Evolutionary conservation across 2,113 vertebrate genomes (phyloP).

Genomic region (Oreochromis niloticus): DNA sequence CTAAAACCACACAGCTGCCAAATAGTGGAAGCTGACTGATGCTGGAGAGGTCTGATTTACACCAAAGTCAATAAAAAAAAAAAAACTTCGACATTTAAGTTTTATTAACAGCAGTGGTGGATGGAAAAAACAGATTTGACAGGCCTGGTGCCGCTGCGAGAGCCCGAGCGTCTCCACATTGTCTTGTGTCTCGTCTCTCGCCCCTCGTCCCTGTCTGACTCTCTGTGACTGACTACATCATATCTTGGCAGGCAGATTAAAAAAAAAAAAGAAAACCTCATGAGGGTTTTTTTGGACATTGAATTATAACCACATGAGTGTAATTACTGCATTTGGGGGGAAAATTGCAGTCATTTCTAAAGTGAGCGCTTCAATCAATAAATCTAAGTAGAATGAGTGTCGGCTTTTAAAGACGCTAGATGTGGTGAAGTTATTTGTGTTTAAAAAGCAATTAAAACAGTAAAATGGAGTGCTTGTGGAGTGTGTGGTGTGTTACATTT

Average conservation of each 20-base stretch:
- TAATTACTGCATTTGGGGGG: conserved; percentile 16
- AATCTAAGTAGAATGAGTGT: conserved; percentile 22
- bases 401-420: conserved; percentile 2
- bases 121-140: conserved; percentile 33
- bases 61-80: conserved; percentile 12
- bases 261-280: background rate
- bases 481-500: conserved; percentile 2
- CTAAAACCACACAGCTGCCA: background rate
- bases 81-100: background rate
- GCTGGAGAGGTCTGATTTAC: conserved; percentile 8
- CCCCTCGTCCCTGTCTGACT: background rate
- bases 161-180: conserved; percentile 27
- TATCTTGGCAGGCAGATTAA: conserved; percentile 29
- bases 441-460: conserved; percentile 4
- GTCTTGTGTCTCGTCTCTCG: conserved; percentile 7
- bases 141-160: conserved; percentile 9
- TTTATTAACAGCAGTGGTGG: conserved; percentile 17
- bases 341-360: background rate
- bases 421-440: conserved; percentile 38
- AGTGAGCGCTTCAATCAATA: conserved; percentile 20
- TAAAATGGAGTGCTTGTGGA: background rate
- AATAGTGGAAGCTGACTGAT: background rate
- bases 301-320: conserved; percentile 43
- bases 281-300: conserved; percentile 1
- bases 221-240: conserved; percentile 17